Percentiles rank a stretch among this genome's conserved stretches.
These are phyloP conservation scores for Triplophysa siluroides DNA, from an alignment of 2,113 vertebrate genomes.

Conservation along the genomic window DNA sequence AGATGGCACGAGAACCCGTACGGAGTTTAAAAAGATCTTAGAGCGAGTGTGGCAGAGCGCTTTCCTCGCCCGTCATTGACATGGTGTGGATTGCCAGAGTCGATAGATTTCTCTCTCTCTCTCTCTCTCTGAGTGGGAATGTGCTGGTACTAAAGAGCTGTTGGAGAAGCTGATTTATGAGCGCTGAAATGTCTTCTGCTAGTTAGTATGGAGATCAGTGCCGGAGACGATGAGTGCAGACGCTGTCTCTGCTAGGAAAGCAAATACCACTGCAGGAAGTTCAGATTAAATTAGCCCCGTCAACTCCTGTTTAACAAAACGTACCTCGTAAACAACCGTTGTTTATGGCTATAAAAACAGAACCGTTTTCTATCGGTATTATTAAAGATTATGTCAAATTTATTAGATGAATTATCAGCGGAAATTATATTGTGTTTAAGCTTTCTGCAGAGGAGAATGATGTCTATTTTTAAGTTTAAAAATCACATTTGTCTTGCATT, in stretches of 20 bases:
- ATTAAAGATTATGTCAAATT: neutral
- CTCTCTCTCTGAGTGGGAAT: conserved; percentile 48
- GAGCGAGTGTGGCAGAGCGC: conserved; percentile 55
- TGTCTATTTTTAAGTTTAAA: no score
- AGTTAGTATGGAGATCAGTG: conserved; percentile 60
- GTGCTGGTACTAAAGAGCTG: conserved; percentile 47
- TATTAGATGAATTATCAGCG: no score
- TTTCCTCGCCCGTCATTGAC: conserved; percentile 54
- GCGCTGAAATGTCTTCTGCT: conserved; percentile 52
- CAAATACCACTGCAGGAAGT: conserved; percentile 41
- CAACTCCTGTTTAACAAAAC: conserved; percentile 16
- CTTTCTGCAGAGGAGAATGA: no score
- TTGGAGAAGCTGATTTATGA: conserved; percentile 55
- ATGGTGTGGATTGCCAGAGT: conserved; percentile 50
- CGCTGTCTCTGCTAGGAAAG: conserved; percentile 49
- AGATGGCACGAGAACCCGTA: conserved; percentile 64
- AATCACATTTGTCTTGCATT: no score
- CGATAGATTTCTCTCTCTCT: conserved; percentile 22
- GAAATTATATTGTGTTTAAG: no score
- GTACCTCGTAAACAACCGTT: neutral
- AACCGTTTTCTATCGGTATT: neutral
- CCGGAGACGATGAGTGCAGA: conserved; percentile 46
- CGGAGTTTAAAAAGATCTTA: conserved; percentile 63
- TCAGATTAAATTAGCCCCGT: conserved; percentile 18
- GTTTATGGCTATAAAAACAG: neutral